Conservation (phyloP, 2,888 invertebrate species). For the Venusia cambrica region DNA sequence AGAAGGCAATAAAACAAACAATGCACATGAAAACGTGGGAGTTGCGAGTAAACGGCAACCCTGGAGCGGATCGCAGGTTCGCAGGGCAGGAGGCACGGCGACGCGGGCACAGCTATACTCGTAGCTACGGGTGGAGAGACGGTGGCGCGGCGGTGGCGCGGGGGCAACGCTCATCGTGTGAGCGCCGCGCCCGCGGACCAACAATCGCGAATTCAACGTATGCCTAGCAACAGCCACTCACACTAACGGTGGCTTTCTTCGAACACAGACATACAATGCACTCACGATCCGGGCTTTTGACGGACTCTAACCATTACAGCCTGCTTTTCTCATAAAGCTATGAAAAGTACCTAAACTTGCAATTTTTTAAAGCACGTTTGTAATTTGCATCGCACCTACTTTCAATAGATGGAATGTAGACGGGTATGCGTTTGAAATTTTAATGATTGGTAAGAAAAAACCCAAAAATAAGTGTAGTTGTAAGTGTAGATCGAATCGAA, state of each 20-base stretch:
- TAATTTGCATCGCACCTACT: conserved; percentile 35
- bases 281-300: conserved; percentile 51
- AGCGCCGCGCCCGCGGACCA: conserved; percentile 65
- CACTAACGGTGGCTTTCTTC: conserved; percentile 63
- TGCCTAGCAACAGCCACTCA: conserved; percentile 74
- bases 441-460: conserved; percentile 39
- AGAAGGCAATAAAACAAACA: conserved; percentile 41
- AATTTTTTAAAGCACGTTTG: conserved; percentile 37
- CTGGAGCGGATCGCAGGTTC: conserved; percentile 18
- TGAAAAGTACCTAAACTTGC: conserved; percentile 30
- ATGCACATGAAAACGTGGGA: conserved; percentile 47
- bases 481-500: conserved; percentile 54
- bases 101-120: conserved; percentile 21
- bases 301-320: conserved; percentile 51
- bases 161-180: conserved; percentile 79
- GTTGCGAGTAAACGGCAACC: conserved; percentile 47
- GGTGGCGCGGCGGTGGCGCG: too few species aligned
- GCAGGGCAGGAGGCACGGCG: conserved; percentile 18
- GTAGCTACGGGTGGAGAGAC: too few species aligned
- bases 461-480: conserved; percentile 35
- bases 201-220: conserved; percentile 75
- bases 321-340: conserved; percentile 40
- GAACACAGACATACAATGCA: conserved; percentile 53
- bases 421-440: conserved; percentile 42
- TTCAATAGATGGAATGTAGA: conserved; percentile 40